phyloP scores from a whole-genome alignment of 2,113 vertebrate species.

The Anhinga rufa region DNA sequence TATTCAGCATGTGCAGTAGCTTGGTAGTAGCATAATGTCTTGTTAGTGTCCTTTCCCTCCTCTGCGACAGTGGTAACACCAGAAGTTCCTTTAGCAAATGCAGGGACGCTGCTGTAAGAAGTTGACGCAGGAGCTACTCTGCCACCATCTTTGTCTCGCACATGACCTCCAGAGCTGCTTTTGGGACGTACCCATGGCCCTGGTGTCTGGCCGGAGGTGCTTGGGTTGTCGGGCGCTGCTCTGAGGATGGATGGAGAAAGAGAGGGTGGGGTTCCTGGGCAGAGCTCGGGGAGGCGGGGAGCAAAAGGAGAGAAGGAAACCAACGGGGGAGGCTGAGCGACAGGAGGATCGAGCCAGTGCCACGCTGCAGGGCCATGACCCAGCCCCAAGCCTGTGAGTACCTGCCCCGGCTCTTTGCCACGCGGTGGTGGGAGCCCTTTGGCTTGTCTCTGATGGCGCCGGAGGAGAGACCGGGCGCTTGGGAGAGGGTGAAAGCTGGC shows the following conservation, averaged over 20 bases:
- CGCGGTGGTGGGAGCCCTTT: not conserved
- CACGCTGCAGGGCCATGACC: not conserved
- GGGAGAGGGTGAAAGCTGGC: not conserved
- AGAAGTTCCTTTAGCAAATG: not conserved
- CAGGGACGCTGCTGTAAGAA: not conserved
- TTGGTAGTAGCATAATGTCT: not conserved
- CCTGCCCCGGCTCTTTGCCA: not conserved
- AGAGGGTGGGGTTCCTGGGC: not conserved
- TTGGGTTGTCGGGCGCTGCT: not conserved
- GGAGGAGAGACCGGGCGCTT: not conserved
- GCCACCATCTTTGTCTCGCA: rapidly evolving
- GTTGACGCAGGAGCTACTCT: rapidly evolving
- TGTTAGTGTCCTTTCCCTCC: not conserved
- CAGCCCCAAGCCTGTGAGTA: conserved; percentile 24
- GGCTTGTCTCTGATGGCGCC: not conserved
- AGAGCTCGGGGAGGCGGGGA: not conserved
- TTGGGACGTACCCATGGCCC: not conserved
- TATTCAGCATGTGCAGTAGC: not conserved
- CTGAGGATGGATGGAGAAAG: not conserved
- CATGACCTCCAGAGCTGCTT: not conserved
- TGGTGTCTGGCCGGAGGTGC: not conserved
- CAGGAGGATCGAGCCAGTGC: not conserved
- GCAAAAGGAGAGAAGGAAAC: not conserved
- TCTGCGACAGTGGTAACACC: not conserved
- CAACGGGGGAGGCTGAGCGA: not conserved